Conservation (phyloP, 2,888 invertebrate species). For the Drosophila lutescens region DNA sequence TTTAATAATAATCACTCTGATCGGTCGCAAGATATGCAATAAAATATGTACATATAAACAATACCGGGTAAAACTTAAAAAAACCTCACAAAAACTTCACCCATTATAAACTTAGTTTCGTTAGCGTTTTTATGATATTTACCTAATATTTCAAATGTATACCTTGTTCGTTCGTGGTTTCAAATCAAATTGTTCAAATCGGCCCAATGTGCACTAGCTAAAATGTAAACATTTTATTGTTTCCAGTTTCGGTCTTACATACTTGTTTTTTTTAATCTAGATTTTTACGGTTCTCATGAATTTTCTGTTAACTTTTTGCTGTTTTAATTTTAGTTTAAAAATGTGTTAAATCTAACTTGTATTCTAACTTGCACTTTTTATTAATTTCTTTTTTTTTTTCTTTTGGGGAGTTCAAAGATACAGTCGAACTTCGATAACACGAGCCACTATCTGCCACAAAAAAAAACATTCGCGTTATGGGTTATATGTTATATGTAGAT, state of each 20-base stretch:
- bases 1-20: neutral
- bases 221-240: conserved; percentile 14
- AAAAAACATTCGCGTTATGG: neutral
- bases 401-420: conserved; percentile 20
- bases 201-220: conserved; percentile 3
- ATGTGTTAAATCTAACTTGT: conserved; percentile 46
- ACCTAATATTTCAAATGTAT: neutral
- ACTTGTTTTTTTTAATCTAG: conserved; percentile 15
- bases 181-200: neutral
- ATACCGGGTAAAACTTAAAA: neutral
- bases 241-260: conserved; percentile 12
- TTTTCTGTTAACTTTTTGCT: conserved; percentile 82
- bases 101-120: too few relatives aligned
- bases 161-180: neutral
- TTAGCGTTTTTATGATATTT: neutral
- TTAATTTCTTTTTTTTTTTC: conserved; percentile 21
- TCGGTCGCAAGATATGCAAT: neutral
- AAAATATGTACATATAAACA: neutral
- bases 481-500: too few relatives aligned
- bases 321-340: conserved; percentile 60
- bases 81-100: neutral
- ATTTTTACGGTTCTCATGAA: conserved; percentile 76
- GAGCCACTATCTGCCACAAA: neutral
- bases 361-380: conserved; percentile 25
- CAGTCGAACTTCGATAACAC: conserved; percentile 12